These are phyloP conservation scores for Congeria kusceri DNA, from an alignment of 2,888 invertebrate species.

Conservation along the genomic window DNA sequence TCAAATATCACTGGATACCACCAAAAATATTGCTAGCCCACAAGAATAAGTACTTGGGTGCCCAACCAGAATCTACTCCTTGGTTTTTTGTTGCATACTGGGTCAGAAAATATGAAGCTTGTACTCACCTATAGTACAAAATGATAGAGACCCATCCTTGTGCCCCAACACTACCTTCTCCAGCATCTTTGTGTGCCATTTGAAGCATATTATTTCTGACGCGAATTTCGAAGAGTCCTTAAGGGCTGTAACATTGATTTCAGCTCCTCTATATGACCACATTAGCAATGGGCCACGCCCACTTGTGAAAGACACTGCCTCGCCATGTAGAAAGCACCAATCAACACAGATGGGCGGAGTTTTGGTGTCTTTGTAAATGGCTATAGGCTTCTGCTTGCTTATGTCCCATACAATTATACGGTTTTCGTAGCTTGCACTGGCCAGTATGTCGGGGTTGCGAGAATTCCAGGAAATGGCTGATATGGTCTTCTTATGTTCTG, in stretches of 20 bases:
- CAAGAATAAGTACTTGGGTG: too few species aligned
- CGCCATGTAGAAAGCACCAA: constrained; percentile 81
- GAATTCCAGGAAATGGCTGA: constrained; percentile 85
- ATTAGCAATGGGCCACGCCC: constrained; percentile 81
- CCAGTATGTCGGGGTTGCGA: constrained; percentile 82
- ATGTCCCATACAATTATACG: constrained; percentile 85
- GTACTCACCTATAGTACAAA: constrained; percentile 78
- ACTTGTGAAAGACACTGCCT: constrained; percentile 74
- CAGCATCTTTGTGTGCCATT: constrained; percentile 82
- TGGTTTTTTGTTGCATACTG: too few species aligned
- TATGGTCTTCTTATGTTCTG: constrained; percentile 86
- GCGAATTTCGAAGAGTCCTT: constrained; percentile 79
- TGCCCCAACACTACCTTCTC: constrained; percentile 84
- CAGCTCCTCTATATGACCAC: constrained; percentile 79
- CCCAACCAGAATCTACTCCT: too few species aligned
- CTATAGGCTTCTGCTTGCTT: constrained; percentile 79
- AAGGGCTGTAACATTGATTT: constrained; percentile 51
- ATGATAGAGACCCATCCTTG: constrained; percentile 84
- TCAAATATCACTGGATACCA: too few species aligned
- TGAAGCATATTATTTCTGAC: constrained; percentile 77
- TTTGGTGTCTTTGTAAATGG: constrained; percentile 76
- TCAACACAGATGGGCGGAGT: constrained; percentile 79
- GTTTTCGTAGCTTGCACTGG: constrained; percentile 83
- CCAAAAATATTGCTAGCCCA: too few species aligned
- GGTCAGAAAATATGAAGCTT: too few species aligned